A percentile compares a stretch with the other conserved stretches of the same genome.
These are phyloP conservation scores for Plumapathes pennacea DNA, from an alignment of 92 coral and sea anemone species.

Conservation along the genomic window DNA sequence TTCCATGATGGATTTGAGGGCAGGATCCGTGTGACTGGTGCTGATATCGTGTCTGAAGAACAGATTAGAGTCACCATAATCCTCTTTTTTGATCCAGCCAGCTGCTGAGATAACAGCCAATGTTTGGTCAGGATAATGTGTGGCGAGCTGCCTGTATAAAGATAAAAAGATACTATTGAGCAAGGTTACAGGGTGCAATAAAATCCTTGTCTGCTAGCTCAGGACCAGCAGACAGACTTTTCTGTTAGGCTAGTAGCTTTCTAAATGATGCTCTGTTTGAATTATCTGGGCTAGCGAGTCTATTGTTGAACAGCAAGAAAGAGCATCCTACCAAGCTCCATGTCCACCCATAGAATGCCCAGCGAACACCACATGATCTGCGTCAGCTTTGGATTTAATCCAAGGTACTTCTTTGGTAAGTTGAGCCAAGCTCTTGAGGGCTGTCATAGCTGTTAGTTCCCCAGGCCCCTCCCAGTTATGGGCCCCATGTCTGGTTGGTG, in stretches of 20 bases:
- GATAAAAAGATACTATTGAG: not conserved
- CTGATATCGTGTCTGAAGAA: conserved; percentile 94
- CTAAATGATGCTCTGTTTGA: no score
- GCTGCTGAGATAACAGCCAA: conserved; percentile 94
- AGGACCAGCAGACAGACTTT: no score
- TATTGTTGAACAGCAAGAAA: not conserved
- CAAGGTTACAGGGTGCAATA: no score
- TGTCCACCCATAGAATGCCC: conserved; percentile 99
- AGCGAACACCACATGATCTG: conserved; percentile 74
- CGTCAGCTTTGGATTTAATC: conserved; percentile 68
- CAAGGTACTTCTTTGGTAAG: conserved; percentile 63
- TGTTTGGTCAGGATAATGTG: conserved; percentile 91
- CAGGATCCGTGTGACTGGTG: conserved; percentile 84
- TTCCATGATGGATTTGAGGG: conserved; percentile 75
- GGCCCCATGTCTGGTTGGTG: conserved; percentile 98
- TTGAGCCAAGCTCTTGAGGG: conserved; percentile 67
- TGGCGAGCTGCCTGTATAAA: conserved; percentile 73
- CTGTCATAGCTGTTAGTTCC: conserved; percentile 86
- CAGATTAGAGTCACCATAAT: conserved; percentile 92
- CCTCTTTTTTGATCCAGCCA: conserved; percentile 98
- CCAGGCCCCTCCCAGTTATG: conserved; percentile 99
- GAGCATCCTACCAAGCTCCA: conserved; percentile 84
- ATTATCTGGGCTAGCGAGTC: no score
- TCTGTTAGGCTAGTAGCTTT: no score
- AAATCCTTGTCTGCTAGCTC: no score